These are phyloP conservation scores for Neomorphus geoffroyi DNA, from an alignment of 2,797 vertebrate genomes.

Conservation along the genomic window DNA sequence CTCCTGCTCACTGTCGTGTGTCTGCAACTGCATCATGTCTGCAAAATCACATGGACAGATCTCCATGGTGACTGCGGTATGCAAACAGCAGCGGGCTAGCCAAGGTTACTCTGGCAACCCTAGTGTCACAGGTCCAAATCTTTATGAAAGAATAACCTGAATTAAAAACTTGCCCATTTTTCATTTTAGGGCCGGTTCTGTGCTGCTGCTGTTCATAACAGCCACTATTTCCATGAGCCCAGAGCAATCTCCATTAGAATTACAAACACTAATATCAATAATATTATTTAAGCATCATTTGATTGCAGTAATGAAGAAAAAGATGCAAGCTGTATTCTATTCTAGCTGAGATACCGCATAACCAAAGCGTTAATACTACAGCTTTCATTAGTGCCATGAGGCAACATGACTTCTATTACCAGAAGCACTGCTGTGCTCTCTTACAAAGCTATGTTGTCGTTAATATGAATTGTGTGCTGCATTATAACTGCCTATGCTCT, in stretches of 20 bases:
- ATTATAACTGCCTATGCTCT: not conserved
- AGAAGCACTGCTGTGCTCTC: not conserved
- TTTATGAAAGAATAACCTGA: slow-evolving; percentile 18
- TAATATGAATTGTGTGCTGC: not conserved
- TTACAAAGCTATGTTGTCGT: not conserved
- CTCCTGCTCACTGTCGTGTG: not conserved
- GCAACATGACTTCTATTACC: not conserved
- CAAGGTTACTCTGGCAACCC: slow-evolving; percentile 52
- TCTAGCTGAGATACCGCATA: not conserved
- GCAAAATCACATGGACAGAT: slow-evolving; percentile 37
- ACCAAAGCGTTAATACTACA: not conserved
- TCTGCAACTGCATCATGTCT: slow-evolving; percentile 34
- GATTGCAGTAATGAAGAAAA: slow-evolving; percentile 27
- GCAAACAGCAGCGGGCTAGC: slow-evolving; percentile 17
- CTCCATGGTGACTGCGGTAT: slow-evolving; percentile 22
- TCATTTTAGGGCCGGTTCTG: not conserved
- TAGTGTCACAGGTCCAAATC: slow-evolving; percentile 24
- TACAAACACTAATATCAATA: not conserved
- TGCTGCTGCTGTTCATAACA: not conserved
- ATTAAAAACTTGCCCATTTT: not conserved
- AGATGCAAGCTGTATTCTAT: not conserved
- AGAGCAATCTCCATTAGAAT: not conserved
- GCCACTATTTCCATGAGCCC: not conserved
- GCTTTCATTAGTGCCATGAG: not conserved
- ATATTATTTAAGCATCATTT: not conserved